Conservation (phyloP, 2,797 vertebrate species). For the Esox lucius region DNA sequence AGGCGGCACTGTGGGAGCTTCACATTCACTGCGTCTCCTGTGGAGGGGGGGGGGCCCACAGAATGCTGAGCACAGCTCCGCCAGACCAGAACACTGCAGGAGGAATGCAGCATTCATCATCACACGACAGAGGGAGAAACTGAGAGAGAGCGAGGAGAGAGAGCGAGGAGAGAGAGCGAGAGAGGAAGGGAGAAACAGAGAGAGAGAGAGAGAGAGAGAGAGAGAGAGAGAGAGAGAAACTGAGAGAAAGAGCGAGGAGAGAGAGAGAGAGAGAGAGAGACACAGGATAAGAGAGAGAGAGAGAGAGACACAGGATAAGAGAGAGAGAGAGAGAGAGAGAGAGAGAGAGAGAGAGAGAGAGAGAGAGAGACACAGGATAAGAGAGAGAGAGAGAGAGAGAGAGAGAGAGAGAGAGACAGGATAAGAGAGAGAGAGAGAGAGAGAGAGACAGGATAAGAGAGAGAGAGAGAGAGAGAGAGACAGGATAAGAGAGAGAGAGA, state of each 20-base stretch:
- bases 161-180: too few relatives aligned
- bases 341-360: too few relatives aligned
- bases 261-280: background rate
- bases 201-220: too few relatives aligned
- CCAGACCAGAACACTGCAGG: constrained; percentile 68
- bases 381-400: too few relatives aligned
- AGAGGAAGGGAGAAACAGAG: background rate
- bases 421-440: too few relatives aligned
- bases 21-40: constrained; percentile 48
- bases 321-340: too few relatives aligned
- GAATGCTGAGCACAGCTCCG: constrained; percentile 64
- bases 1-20: constrained; percentile 41
- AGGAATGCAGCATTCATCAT: constrained; percentile 60
- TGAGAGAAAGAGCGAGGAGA: too few relatives aligned
- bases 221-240: too few relatives aligned
- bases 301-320: background rate
- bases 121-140: constrained; percentile 17
- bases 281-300: background rate
- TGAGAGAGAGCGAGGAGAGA: constrained; percentile 11
- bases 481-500: too few relatives aligned
- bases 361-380: too few relatives aligned
- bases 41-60: constrained; percentile 38
- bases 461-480: too few relatives aligned
- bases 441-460: background rate
- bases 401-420: too few relatives aligned